These are phyloP conservation scores for Pterois miles DNA, from an alignment of 2,797 vertebrate species.

Conservation along the genomic window DNA sequence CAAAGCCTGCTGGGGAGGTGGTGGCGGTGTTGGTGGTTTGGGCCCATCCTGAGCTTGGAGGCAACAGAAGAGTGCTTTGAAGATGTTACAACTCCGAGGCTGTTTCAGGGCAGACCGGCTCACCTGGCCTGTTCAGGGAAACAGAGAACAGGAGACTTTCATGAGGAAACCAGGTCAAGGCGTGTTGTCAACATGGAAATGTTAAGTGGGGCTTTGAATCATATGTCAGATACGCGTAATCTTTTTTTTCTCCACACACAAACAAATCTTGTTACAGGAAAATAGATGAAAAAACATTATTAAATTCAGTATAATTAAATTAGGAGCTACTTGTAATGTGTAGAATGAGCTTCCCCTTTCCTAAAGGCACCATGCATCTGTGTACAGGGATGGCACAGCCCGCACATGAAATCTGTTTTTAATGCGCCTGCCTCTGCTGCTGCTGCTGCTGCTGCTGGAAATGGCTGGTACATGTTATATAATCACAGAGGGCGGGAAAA, in stretches of 20 bases:
- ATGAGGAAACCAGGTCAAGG: slow-evolving; percentile 16
- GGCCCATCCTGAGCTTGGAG: slow-evolving; percentile 88
- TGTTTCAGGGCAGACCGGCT: slow-evolving; percentile 89
- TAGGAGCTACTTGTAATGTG: slow-evolving; percentile 20
- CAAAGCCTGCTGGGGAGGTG: slow-evolving; percentile 84
- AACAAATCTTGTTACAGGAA: neutral
- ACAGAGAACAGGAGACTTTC: slow-evolving; percentile 11
- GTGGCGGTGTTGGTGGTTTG: slow-evolving; percentile 72
- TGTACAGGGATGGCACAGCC: slow-evolving; percentile 65
- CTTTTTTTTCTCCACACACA: neutral
- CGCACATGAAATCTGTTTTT: slow-evolving; percentile 79
- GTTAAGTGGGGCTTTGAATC: neutral
- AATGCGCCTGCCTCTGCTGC: slow-evolving; percentile 71
- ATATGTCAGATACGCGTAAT: slow-evolving; percentile 2
- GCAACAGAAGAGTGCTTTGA: slow-evolving; percentile 92
- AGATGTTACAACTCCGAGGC: slow-evolving; percentile 90
- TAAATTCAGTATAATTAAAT: neutral
- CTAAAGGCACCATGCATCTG: slow-evolving; percentile 51
- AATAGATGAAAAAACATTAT: neutral
- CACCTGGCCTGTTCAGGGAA: slow-evolving; percentile 83
- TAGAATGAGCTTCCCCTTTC: slow-evolving; percentile 15
- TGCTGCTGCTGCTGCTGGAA: slow-evolving; percentile 71
- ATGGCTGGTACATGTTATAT: slow-evolving; percentile 84
- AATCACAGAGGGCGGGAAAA: slow-evolving; percentile 85
- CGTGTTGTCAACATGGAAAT: slow-evolving; percentile 4